Evolutionary conservation across 2,113 vertebrate species (phyloP).

Genomic region (Cyprichromis sp.): DNA sequence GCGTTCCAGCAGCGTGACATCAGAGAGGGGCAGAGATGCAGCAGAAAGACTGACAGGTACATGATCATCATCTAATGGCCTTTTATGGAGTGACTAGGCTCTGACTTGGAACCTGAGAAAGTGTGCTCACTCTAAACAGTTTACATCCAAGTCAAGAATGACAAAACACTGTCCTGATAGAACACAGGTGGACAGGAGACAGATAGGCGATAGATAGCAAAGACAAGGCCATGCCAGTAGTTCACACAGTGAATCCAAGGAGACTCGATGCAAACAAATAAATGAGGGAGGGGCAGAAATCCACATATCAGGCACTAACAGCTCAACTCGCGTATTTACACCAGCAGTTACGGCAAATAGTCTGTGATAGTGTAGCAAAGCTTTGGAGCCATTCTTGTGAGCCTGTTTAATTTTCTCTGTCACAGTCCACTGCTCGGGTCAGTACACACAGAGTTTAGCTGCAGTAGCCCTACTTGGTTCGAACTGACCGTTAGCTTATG

Average conservation of each 20-base stretch:
- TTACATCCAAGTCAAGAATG: slow-evolving; percentile 44
- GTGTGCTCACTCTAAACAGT: slow-evolving; percentile 66
- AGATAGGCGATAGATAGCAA: not conserved
- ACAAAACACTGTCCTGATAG: slow-evolving; percentile 27
- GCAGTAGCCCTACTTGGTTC: not conserved
- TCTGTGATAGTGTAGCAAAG: not conserved
- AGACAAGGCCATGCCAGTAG: not conserved
- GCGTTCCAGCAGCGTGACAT: slow-evolving; percentile 37
- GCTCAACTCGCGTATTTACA: not conserved
- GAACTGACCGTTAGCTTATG: not conserved
- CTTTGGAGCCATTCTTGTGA: not conserved
- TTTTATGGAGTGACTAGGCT: slow-evolving; percentile 66
- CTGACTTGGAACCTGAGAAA: slow-evolving; percentile 32
- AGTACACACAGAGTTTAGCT: not conserved
- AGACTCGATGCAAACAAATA: not conserved
- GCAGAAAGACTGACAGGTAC: slow-evolving; percentile 28
- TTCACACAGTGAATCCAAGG: not conserved
- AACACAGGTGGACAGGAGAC: slow-evolving; percentile 15
- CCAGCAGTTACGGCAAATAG: not conserved
- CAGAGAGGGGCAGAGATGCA: slow-evolving; percentile 7
- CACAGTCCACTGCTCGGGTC: not conserved
- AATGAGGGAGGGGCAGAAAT: not conserved
- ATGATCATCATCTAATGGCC: slow-evolving; percentile 32
- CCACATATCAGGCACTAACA: not conserved
- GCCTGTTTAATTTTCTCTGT: not conserved